Evolutionary conservation across 2,113 vertebrate species (phyloP).

Genomic region (Edolisoma coerulescens): DNA sequence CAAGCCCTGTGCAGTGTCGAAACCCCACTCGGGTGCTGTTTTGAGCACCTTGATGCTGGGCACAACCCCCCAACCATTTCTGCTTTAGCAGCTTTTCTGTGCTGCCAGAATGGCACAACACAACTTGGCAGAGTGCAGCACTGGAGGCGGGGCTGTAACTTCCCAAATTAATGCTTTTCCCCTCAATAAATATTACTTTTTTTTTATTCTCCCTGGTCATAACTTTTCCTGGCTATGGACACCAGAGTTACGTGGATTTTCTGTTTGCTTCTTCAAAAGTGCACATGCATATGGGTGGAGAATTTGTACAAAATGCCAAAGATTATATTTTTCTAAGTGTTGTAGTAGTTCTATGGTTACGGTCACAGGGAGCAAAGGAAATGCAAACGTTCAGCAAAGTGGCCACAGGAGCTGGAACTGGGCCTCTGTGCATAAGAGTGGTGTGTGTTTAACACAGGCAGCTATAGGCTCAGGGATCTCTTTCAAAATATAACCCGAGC

Average conservation of each 20-base stretch:
- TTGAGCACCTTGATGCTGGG: background rate
- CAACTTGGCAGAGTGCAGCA: background rate
- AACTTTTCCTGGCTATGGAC: conserved; percentile 11
- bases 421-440: background rate
- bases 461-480: background rate
- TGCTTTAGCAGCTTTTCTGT: background rate
- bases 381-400: background rate
- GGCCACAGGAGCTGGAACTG: background rate
- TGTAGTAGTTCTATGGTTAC: conserved; percentile 52
- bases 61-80: background rate
- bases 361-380: conserved; percentile 28
- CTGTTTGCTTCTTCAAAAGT: conserved; percentile 30
- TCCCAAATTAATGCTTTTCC: background rate
- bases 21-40: background rate
- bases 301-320: conserved; percentile 33
- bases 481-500: background rate
- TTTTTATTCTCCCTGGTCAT: background rate
- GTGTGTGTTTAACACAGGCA: background rate
- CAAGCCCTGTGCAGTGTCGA: background rate
- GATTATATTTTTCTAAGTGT: conserved; percentile 54
- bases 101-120: background rate
- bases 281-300: conserved; percentile 24
- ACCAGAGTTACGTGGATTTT: background rate
- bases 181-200: background rate
- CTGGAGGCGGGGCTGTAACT: background rate